Percentiles rank a stretch among this genome's conserved stretches.
Evolutionary conservation across 2,797 vertebrate species (phyloP).

Genomic region (Kryptopterus vitreolus): DNA sequence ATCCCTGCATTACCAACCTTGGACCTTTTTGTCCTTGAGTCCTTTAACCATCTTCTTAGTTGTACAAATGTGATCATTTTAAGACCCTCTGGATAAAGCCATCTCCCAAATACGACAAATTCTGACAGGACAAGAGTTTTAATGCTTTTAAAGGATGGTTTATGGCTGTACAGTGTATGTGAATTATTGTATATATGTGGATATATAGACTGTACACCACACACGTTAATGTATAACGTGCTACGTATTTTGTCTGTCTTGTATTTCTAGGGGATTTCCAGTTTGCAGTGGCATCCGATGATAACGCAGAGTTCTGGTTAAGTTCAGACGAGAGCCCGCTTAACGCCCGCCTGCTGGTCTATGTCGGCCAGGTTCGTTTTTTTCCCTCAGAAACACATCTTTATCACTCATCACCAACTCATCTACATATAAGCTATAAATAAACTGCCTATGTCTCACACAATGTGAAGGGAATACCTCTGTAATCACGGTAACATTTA

Average conservation of each 20-base stretch:
- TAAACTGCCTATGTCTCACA: not conserved
- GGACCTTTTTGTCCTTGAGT: too few relatives aligned
- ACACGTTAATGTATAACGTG: not conserved
- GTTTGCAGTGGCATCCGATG: constrained; percentile 95
- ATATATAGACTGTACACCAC: not conserved
- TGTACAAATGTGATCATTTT: too few relatives aligned
- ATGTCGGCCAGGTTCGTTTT: constrained; percentile 86
- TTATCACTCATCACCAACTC: not conserved
- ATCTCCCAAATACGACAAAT: too few relatives aligned
- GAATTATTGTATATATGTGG: not conserved
- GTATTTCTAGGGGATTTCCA: constrained; percentile 89
- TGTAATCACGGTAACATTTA: not conserved
- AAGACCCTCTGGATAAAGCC: too few relatives aligned
- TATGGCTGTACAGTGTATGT: not conserved
- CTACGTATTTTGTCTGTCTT: not conserved
- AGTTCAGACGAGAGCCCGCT: constrained; percentile 88
- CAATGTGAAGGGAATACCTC: not conserved
- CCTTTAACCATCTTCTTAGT: too few relatives aligned
- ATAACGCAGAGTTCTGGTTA: constrained; percentile 98
- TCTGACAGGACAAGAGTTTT: too few relatives aligned
- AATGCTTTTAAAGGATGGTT: too few relatives aligned
- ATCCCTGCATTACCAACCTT: too few relatives aligned
- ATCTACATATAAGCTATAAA: not conserved
- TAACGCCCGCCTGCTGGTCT: constrained; percentile 85
- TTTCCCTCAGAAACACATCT: not conserved